A percentile compares a stretch with the other conserved stretches of the same genome.
Evolutionary conservation across 2,113 vertebrate genomes (phyloP).

Genomic region (Antechinus stuartii): DNA sequence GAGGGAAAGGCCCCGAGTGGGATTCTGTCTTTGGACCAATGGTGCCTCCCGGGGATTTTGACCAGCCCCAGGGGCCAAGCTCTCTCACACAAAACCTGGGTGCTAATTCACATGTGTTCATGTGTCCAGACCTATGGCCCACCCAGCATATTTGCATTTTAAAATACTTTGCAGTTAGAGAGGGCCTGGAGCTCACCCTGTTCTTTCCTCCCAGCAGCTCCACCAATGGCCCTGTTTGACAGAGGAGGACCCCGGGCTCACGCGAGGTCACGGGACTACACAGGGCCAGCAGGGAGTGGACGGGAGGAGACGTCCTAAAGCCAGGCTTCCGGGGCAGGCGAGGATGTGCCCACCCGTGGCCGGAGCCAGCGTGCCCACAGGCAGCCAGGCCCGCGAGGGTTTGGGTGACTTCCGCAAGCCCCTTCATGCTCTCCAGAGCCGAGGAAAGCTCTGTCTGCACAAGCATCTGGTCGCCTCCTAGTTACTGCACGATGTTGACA

Average conservation of each 20-base stretch:
- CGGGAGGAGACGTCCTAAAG: too few species aligned
- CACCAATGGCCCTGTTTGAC: not conserved
- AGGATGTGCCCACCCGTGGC: too few species aligned
- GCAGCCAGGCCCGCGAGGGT: too few species aligned
- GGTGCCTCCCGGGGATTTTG: too few species aligned
- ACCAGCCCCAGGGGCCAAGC: too few species aligned
- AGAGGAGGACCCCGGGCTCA: not conserved
- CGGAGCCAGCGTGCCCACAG: not conserved
- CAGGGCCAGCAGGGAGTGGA: not conserved
- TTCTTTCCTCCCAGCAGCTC: not conserved
- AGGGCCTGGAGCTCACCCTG: not conserved
- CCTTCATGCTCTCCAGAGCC: not conserved
- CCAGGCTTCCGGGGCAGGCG: too few species aligned
- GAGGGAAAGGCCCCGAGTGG: too few species aligned
- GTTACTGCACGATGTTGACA: conserved; percentile 35
- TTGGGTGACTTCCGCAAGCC: not conserved
- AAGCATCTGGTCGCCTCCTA: not conserved
- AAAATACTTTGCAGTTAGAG: not conserved
- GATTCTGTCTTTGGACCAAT: too few species aligned
- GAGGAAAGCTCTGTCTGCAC: not conserved
- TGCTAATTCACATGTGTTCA: not conserved
- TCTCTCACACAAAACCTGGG: not conserved
- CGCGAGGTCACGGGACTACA: not conserved
- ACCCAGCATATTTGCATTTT: too few species aligned
- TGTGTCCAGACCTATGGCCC: not conserved